A percentile compares a stretch with the other conserved stretches of the same genome.
These are phyloP conservation scores for Thinocorus orbignyianus DNA, from an alignment of 2,113 vertebrate genomes.

Conservation along the genomic window DNA sequence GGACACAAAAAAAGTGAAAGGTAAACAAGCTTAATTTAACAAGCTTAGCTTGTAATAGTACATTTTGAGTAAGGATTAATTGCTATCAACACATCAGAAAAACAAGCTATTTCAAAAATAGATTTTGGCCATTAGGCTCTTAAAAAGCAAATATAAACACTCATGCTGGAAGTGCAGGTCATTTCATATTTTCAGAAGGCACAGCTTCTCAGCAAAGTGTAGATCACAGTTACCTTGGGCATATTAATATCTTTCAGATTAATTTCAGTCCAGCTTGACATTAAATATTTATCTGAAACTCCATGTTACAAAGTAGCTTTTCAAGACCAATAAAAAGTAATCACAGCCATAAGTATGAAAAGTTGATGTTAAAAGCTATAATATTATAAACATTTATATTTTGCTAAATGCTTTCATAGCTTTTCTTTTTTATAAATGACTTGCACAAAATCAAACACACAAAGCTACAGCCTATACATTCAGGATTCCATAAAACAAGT, in stretches of 20 bases:
- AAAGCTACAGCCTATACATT: neutral
- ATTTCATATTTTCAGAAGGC: neutral
- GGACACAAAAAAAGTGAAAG: neutral
- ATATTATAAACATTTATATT: neutral
- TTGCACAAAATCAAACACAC: neutral
- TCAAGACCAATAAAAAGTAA: neutral
- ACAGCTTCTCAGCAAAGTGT: neutral
- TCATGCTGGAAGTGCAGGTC: neutral
- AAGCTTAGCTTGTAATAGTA: neutral
- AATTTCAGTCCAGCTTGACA: neutral
- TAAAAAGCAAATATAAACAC: neutral
- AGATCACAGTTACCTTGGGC: neutral
- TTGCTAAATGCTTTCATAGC: neutral
- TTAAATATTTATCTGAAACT: neutral
- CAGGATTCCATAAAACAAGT: neutral
- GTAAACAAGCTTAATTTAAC: neutral
- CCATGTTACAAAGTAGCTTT: neutral
- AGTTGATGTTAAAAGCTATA: neutral
- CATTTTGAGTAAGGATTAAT: neutral
- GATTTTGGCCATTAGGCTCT: neutral
- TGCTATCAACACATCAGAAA: neutral
- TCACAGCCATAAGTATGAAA: neutral
- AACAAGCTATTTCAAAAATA: neutral
- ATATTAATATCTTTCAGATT: neutral
- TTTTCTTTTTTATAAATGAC: neutral